Base-by-base conservation (phyloP, 2,113 vertebrate genomes). In the Misgurnus anguillicaudatus region DNA sequence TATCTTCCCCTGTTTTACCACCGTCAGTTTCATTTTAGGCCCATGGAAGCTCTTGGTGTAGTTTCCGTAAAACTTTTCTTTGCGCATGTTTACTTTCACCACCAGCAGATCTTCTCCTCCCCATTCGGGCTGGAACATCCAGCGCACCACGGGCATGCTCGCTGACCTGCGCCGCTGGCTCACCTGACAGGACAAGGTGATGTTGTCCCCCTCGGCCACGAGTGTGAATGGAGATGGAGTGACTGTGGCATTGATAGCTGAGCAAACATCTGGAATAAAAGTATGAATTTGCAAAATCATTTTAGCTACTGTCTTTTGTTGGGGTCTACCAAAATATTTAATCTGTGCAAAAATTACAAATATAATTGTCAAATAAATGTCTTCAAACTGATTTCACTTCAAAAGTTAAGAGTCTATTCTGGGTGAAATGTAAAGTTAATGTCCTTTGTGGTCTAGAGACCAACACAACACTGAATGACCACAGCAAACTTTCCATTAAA, bases 51-150 rank as follows among this genome's bases (percentile, higher is more conserved):
- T 89, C 72, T 94, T 94, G 9, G 93, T 96, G 77, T 96, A 98
- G 88, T 98, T 98, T 14, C 96, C 95, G 0, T 97, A 98, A 79
- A 95, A 96, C 65, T 96, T 95, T 21, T 95, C 94, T 45, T 91
- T 87, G 6, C 94, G 90, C 86, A 96, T 96, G 87, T 97, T 99
- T 90, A 98, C 94, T 48, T 95, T 95, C 1, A 95, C 94, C 76
- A 99, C 95, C 51, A 97, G 88, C 67, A 92, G 90, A 57, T 98
- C 96, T 14, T 94, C 92, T 17, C 91, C 82, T 0, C 82, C 82
- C 10, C 75, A 75, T 0, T 88, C 87, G 0, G 90, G 90, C 0
- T 94, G 87, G 0, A 97, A 97, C 19, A 95, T 90, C 97, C 97
- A 99, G 75, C 96, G 94, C 41, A 98, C 94, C 0, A 95, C 95